These are phyloP conservation scores for Mythimna impura DNA, from an alignment of 2,888 invertebrate genomes.

Conservation along the genomic window DNA sequence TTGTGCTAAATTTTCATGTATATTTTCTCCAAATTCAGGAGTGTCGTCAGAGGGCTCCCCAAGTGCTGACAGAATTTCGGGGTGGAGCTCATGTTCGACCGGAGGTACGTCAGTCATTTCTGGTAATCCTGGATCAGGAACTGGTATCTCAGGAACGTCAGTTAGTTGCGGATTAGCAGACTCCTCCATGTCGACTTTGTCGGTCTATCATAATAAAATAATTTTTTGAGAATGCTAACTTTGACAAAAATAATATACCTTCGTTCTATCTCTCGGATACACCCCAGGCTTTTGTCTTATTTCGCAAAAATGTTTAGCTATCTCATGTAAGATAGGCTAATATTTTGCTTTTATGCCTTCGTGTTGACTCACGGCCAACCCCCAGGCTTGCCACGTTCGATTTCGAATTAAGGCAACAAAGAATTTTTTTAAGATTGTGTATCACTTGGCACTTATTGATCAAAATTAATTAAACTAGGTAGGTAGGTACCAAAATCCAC, in stretches of 20 bases:
- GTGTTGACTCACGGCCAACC: too few relatives aligned
- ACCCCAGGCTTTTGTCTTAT: too few relatives aligned
- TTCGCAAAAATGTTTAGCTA: too few relatives aligned
- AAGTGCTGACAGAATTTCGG: not conserved
- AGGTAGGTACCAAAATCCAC: too few relatives aligned
- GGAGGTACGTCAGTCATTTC: not conserved
- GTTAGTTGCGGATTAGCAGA: not conserved
- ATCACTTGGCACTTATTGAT: too few relatives aligned
- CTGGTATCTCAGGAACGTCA: conserved; percentile 6
- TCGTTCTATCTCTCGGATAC: too few relatives aligned
- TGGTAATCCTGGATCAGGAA: not conserved
- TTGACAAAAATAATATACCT: not conserved
- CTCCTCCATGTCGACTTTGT: not conserved
- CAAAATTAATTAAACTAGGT: too few relatives aligned
- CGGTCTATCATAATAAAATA: not conserved
- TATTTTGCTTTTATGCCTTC: too few relatives aligned
- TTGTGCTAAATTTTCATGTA: conserved; percentile 6
- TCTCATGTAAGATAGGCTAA: too few relatives aligned
- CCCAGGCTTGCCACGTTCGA: too few relatives aligned
- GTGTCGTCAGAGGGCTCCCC: not conserved
- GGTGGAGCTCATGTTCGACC: not conserved
- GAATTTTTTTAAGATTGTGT: too few relatives aligned
- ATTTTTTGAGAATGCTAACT: not conserved
- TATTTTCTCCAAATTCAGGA: not conserved
- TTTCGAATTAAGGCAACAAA: too few relatives aligned